Conservation (phyloP, 2,797 vertebrate genomes). For the Notolepis coatsorum region DNA sequence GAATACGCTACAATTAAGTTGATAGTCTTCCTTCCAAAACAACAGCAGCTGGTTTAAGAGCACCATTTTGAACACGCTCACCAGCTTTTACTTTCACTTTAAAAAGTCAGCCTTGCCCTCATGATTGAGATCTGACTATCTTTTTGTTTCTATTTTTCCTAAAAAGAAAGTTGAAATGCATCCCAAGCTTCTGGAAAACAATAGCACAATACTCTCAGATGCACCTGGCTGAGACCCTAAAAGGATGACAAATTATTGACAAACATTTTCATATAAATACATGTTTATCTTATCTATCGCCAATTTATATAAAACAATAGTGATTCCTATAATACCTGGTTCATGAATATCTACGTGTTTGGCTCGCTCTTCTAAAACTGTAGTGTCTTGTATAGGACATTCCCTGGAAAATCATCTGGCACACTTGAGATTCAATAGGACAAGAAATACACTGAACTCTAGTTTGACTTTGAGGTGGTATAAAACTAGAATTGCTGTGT, state of each 20-base stretch:
- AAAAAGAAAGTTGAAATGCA: background rate
- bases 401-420: too few relatives aligned
- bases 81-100: background rate
- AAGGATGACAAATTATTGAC: too few relatives aligned
- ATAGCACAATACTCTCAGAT: background rate
- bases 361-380: too few relatives aligned
- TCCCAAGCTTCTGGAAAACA: background rate
- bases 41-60: background rate
- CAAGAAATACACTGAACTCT: background rate
- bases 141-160: background rate
- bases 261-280: too few relatives aligned
- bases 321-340: too few relatives aligned
- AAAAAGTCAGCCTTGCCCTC: background rate
- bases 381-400: too few relatives aligned
- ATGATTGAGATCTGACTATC: background rate
- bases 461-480: too few relatives aligned
- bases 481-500: background rate
- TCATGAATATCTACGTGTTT: too few relatives aligned
- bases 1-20: too few relatives aligned
- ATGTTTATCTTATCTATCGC: too few relatives aligned
- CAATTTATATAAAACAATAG: too few relatives aligned
- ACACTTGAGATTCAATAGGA: background rate
- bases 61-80: background rate
- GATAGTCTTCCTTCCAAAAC: background rate
- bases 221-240: background rate